Percentiles rank a stretch among this genome's conserved stretches.
phyloP scores from a whole-genome alignment of 2,113 vertebrate genomes.

The Rutilus rutilus region DNA sequence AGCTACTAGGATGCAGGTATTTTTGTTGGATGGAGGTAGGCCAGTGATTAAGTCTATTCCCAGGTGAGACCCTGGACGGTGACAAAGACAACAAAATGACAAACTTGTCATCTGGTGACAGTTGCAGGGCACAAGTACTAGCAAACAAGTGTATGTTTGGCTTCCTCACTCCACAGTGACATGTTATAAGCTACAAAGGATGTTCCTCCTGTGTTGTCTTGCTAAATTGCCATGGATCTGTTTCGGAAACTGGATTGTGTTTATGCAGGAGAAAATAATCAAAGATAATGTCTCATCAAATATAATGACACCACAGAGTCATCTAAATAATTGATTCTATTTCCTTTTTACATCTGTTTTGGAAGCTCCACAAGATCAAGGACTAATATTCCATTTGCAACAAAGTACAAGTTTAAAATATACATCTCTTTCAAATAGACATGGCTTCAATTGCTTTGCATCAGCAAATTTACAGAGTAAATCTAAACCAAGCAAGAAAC shows the following conservation, averaged over 20 bases:
- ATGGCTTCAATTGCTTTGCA: not conserved
- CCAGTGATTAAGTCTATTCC: too few relatives aligned
- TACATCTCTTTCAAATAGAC: not conserved
- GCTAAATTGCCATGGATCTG: not conserved
- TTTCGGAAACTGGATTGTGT: not conserved
- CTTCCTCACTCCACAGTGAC: not conserved
- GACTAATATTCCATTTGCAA: not conserved
- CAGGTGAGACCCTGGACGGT: too few relatives aligned
- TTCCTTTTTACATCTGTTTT: not conserved
- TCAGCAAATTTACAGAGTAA: not conserved
- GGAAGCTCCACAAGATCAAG: not conserved
- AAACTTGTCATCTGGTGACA: constrained; percentile 25
- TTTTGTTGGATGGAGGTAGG: not conserved
- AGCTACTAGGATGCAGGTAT: not conserved
- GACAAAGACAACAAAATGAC: constrained; percentile 21
- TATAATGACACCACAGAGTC: not conserved
- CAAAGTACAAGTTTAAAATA: not conserved
- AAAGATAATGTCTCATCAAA: not conserved
- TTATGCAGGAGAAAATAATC: not conserved
- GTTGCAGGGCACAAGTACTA: constrained; percentile 16
- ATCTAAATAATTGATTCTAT: not conserved
- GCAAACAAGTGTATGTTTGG: not conserved
- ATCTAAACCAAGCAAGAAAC: not conserved
- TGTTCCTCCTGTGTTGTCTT: not conserved
- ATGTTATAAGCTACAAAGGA: not conserved